phyloP scores from a whole-genome alignment of 2,113 vertebrate genomes.

The Trachemys scripta region DNA sequence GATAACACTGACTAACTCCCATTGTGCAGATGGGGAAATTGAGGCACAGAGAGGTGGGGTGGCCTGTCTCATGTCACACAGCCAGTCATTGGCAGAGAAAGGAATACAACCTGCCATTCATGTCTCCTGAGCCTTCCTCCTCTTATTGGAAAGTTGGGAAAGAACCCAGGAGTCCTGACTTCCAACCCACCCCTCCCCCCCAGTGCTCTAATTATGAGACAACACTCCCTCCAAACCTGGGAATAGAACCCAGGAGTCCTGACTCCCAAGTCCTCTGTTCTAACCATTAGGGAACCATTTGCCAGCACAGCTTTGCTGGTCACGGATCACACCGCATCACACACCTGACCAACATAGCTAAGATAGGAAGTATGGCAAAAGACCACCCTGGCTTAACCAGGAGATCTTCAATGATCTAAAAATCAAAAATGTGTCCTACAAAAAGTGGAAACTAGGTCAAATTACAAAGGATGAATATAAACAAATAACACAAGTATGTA shows the following conservation, averaged over 20 bases:
- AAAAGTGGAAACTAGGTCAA: no score
- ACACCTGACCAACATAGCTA: neutral
- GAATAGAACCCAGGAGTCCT: neutral
- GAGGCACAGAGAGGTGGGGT: neutral
- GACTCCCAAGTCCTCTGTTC: neutral
- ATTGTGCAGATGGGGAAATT: neutral
- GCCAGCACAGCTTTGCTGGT: neutral
- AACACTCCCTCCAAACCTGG: neutral
- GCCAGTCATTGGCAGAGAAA: neutral
- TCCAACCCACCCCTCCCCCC: neutral
- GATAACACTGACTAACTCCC: neutral
- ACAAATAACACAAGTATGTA: no score
- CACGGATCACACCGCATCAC: neutral
- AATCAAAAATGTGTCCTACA: no score
- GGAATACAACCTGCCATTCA: neutral
- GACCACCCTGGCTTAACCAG: no score
- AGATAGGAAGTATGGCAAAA: no score
- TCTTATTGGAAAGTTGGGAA: neutral
- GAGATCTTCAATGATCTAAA: no score
- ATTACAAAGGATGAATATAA: no score
- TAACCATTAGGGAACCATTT: neutral
- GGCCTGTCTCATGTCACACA: neutral
- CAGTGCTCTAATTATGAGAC: neutral
- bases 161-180: neutral
- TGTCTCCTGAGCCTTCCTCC: neutral